A percentile compares a stretch with the other conserved stretches of the same genome.
Conservation (phyloP, 2,888 invertebrate species). For the Vanessa cardui region DNA sequence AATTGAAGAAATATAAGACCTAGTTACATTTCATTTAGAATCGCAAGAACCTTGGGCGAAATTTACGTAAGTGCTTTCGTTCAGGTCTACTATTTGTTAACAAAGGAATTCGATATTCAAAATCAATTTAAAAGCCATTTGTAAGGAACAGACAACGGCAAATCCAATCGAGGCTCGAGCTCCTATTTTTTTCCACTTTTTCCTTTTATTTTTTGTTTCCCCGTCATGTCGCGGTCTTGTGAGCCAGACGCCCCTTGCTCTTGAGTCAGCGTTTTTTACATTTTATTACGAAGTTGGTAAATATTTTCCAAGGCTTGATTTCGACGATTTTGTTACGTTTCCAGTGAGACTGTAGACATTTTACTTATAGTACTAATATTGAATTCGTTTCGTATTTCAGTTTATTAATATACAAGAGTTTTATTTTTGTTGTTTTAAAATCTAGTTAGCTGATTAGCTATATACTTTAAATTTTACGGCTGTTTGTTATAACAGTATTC, state of each 20-base stretch:
- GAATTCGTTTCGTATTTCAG: constrained; percentile 29
- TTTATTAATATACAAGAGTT: no score
- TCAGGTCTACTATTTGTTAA: constrained; percentile 55
- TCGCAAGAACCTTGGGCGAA: constrained; percentile 20
- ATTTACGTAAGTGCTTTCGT: constrained; percentile 24
- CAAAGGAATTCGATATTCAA: constrained; percentile 68
- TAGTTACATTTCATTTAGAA: constrained; percentile 22
- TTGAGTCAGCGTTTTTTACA: constrained; percentile 78
- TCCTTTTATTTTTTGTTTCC: constrained; percentile 65
- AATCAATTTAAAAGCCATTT: constrained; percentile 81
- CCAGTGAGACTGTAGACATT: constrained; percentile 44
- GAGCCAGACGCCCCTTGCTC: constrained; percentile 78
- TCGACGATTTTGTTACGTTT: constrained; percentile 60
- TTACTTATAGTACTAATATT: constrained; percentile 34
- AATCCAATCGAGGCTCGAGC: constrained; percentile 76
- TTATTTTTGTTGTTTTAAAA: no score
- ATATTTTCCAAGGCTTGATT: constrained; percentile 75
- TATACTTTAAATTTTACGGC: no score
- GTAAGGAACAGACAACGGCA: constrained; percentile 79
- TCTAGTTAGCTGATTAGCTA: no score
- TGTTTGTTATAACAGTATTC: no score
- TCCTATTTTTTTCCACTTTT: constrained; percentile 67
- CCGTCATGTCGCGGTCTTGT: constrained; percentile 78
- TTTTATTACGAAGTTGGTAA: constrained; percentile 79
- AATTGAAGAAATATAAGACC: constrained; percentile 23